phyloP scores from a whole-genome alignment of 2,888 invertebrate species.

The Himalopsyche tibetana region DNA sequence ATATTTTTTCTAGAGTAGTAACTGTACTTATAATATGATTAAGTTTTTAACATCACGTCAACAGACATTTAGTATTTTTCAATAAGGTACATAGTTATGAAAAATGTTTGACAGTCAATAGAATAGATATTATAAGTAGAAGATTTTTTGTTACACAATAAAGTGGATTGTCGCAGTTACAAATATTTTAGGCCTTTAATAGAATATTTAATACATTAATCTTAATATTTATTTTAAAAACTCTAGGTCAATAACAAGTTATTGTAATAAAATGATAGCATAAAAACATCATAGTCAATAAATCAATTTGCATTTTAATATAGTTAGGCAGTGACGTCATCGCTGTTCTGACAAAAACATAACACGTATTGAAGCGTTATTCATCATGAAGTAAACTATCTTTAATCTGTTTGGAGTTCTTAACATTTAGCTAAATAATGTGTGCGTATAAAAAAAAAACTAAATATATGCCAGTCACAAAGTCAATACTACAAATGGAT shows the following conservation, averaged over 20 bases:
- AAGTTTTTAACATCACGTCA: slow-evolving; percentile 50
- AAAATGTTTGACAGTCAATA: slow-evolving; percentile 57
- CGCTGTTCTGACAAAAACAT: too few species aligned
- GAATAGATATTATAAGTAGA: slow-evolving; percentile 54
- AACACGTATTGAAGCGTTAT: too few species aligned
- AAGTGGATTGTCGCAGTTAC: slow-evolving; percentile 66
- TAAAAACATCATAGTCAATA: too few species aligned
- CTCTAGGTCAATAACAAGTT: slow-evolving; percentile 4
- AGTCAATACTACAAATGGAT: too few species aligned
- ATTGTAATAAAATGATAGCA: not conserved
- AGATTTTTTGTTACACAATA: slow-evolving; percentile 56
- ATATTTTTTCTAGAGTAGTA: not conserved
- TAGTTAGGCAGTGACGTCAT: too few species aligned
- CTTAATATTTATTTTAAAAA: slow-evolving; percentile 40
- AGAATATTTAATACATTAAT: slow-evolving; percentile 42
- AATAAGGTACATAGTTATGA: slow-evolving; percentile 52
- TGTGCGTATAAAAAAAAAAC: too few species aligned
- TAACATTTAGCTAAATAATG: too few species aligned
- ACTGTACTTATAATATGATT: not conserved
- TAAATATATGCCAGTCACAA: too few species aligned
- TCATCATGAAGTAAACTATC: too few species aligned
- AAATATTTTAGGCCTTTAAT: slow-evolving; percentile 64
- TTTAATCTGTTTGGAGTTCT: too few species aligned
- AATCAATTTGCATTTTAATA: too few species aligned
- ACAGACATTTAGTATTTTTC: slow-evolving; percentile 47